phyloP scores from a whole-genome alignment of 2,888 invertebrate genomes.

The Ormyrus pomaceus region DNA sequence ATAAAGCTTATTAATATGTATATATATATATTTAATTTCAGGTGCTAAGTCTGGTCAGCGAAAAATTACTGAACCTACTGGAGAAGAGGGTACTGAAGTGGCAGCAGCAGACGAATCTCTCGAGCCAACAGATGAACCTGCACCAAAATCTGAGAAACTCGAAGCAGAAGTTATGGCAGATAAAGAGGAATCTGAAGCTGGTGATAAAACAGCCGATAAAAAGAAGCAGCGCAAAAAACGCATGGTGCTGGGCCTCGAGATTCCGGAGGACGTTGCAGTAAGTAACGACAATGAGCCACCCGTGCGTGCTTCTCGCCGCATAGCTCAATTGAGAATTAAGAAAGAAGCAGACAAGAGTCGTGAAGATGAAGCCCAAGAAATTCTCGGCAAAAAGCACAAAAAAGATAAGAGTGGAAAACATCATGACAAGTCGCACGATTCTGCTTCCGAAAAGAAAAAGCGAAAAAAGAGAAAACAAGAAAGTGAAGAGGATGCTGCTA shows the following conservation, averaged over 20 bases:
- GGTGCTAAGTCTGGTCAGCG: constrained; percentile 14
- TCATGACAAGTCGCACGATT: constrained; percentile 25
- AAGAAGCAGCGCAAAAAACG: constrained; percentile 69
- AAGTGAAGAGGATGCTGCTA: constrained; percentile 56
- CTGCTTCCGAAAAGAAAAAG: constrained; percentile 68
- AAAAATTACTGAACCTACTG: constrained; percentile 21
- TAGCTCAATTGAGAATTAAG: constrained; percentile 91
- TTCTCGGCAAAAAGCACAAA: constrained; percentile 80
- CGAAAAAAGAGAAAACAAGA: constrained; percentile 66
- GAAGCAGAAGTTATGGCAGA: not conserved
- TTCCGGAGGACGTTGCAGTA: constrained; percentile 70
- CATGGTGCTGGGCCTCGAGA: constrained; percentile 77
- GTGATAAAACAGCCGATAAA: constrained; percentile 18
- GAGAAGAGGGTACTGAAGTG: constrained; percentile 8
- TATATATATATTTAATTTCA: constrained; percentile 10
- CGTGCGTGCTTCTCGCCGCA: constrained; percentile 88
- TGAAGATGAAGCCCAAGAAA: constrained; percentile 85
- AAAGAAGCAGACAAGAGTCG: constrained; percentile 89
- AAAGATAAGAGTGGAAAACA: constrained; percentile 53
- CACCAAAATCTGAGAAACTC: constrained; percentile 32
- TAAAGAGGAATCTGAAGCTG: constrained; percentile 6
- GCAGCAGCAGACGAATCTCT: constrained; percentile 45
- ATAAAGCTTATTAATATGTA: not conserved
- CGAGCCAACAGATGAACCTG: constrained; percentile 37
- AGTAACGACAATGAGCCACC: constrained; percentile 75